Percentiles rank a stretch among this genome's conserved stretches.
Evolutionary conservation across 2,888 invertebrate species (phyloP).

Genomic region (Sylvicola cinctus): DNA sequence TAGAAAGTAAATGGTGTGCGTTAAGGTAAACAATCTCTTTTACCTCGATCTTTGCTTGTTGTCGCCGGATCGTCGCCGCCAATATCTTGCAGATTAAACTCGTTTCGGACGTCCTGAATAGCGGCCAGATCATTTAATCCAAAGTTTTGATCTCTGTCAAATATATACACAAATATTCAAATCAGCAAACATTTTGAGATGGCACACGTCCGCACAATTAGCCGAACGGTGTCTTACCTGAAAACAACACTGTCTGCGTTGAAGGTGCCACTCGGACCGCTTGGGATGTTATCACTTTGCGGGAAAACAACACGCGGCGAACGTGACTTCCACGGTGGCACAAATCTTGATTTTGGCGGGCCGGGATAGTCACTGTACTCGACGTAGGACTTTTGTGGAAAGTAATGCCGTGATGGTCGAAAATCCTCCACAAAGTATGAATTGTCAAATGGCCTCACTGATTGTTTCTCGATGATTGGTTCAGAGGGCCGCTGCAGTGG

Average conservation of each 20-base stretch:
- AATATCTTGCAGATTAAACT: constrained; percentile 40
- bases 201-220: no score
- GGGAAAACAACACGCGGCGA: constrained; percentile 25
- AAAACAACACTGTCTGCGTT: constrained; percentile 25
- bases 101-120: constrained; percentile 30
- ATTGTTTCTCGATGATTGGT: constrained; percentile 6
- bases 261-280: constrained; percentile 20
- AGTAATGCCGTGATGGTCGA: constrained; percentile 14
- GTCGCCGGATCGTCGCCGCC: constrained; percentile 29
- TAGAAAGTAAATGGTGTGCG: not conserved
- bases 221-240: constrained; percentile 15
- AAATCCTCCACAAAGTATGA: constrained; percentile 18
- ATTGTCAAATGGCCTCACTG: constrained; percentile 13
- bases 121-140: constrained; percentile 34
- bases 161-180: constrained; percentile 7
- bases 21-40: constrained; percentile 14
- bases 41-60: constrained; percentile 41
- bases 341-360: constrained; percentile 18
- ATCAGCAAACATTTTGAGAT: no score
- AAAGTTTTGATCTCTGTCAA: constrained; percentile 37
- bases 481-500: not conserved
- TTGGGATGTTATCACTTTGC: constrained; percentile 9
- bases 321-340: constrained; percentile 18
- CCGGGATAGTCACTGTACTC: constrained; percentile 17
- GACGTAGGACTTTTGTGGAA: constrained; percentile 22